Conservation (phyloP, 2,797 vertebrate genomes). For the Darevskia mixta region DNA sequence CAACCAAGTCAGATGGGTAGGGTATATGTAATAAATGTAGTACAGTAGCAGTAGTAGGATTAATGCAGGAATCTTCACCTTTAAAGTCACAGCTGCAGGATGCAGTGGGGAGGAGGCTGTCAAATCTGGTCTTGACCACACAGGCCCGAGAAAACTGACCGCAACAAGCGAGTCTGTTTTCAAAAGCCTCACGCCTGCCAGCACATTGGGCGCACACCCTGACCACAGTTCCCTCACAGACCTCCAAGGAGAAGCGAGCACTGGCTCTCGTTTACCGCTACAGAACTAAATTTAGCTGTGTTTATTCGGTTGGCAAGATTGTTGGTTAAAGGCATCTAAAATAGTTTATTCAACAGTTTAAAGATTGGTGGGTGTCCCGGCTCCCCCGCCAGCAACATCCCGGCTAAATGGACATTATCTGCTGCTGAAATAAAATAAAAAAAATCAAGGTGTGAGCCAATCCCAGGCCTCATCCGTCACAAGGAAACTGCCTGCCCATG, state of each 20-base stretch:
- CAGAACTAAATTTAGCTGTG: constrained; percentile 44
- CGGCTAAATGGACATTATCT: not conserved
- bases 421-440: not conserved
- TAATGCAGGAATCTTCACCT: not conserved
- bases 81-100: not conserved
- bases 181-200: not conserved
- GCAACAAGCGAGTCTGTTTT: not conserved
- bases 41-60: too few species aligned
- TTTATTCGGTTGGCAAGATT: constrained; percentile 9
- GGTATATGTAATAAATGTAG: too few species aligned
- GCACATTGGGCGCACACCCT: not conserved
- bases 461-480: fast-evolving
- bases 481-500: not conserved
- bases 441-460: not conserved
- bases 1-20: too few species aligned
- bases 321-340: constrained; percentile 39
- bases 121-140: not conserved
- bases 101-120: too few species aligned
- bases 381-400: not conserved
- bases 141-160: not conserved
- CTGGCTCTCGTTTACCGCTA: constrained; percentile 26
- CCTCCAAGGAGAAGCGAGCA: not conserved
- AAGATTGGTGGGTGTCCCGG: not conserved
- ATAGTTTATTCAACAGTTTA: constrained; percentile 35
- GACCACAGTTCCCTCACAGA: not conserved